Conservation (phyloP, 2,113 vertebrate genomes). For the Takifugu bimaculatus region DNA sequence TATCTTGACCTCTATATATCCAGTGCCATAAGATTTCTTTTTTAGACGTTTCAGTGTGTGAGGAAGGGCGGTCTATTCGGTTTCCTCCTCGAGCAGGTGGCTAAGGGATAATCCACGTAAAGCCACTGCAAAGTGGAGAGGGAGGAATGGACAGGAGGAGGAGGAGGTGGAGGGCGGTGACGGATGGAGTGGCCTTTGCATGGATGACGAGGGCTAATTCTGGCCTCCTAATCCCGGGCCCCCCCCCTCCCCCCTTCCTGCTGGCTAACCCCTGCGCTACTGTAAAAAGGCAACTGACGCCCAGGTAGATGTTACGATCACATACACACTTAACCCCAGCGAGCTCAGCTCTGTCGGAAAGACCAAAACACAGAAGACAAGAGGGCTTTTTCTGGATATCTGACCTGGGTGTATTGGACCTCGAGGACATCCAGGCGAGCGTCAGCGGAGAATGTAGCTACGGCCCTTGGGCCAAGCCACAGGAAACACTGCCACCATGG, state of each 20-base stretch:
- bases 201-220: slow-evolving; percentile 81
- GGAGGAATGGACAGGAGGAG: slow-evolving; percentile 51
- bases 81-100: slow-evolving; percentile 79
- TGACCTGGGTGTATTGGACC: slow-evolving; percentile 29
- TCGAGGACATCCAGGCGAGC: slow-evolving; percentile 38
- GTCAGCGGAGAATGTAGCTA: slow-evolving; percentile 69
- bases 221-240: slow-evolving; percentile 78
- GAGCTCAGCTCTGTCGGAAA: slow-evolving; percentile 9
- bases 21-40: not conserved
- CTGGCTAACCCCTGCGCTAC: slow-evolving; percentile 41
- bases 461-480: slow-evolving; percentile 38
- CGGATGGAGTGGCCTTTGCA: slow-evolving; percentile 53
- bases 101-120: slow-evolving; percentile 83
- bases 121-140: slow-evolving; percentile 81
- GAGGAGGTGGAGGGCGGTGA: slow-evolving; percentile 20
- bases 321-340: slow-evolving; percentile 22
- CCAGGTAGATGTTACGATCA: slow-evolving; percentile 47
- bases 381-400: slow-evolving; percentile 14
- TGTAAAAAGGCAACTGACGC: slow-evolving; percentile 36
- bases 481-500: slow-evolving; percentile 73
- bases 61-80: slow-evolving; percentile 43
- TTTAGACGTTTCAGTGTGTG: slow-evolving; percentile 23
- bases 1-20: not conserved
- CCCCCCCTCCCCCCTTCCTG: slow-evolving; percentile 61
- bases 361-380: not conserved